Evolutionary conservation across 2,113 vertebrate genomes (phyloP), one percentile per base, ranked within the genome.

Genomic region (Mustelus asterias): DNA sequence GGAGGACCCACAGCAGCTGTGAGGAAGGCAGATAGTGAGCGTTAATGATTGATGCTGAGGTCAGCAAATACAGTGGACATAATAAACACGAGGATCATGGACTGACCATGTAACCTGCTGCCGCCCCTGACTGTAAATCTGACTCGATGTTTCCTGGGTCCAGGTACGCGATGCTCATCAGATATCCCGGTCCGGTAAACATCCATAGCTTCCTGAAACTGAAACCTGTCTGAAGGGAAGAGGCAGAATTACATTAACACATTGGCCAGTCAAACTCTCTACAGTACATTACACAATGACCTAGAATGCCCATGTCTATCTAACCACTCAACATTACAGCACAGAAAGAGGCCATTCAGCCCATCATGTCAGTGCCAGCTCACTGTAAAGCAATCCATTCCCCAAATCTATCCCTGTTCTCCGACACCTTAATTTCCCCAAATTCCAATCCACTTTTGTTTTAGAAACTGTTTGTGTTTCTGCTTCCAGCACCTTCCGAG

Each of bases 131-230:
- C 94, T 98, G 98, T 92, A 98, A 97, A 92, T 98, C 98, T 0
- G 98, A 98, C 96, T 98, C 98, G 48, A 98, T 98, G 33, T 98
- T 98, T 69, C 98, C 98, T 0, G 98, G 98, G 95, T 98, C 98
- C 97, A 98, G 96, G 96, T 97, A 98, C 16, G 98, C 98, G n/a
- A 98, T 98, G 97, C 98, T 98, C 98, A 98, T 98, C 96, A 98
- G 97, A 96, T 98, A 98, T 0, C 98, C 98, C 0, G 98, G 98
- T 8, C 98, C 98, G 0, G 98, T 98, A 97, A 98, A 98, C 22
- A 98, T 98, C 98, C 98, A 98, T 48, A 98, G 97, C 95, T 98
- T 98, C 96, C 97, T 97, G 5, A 98, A 97, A 96, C 98, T 98
- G 97, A 98, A 98, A 0, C 97, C 96, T 0, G 97, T 96, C 98